Evolutionary conservation across 1,140 invertebrate genomes (phyloP).

Genomic region (Lepidurus arcticus): DNA sequence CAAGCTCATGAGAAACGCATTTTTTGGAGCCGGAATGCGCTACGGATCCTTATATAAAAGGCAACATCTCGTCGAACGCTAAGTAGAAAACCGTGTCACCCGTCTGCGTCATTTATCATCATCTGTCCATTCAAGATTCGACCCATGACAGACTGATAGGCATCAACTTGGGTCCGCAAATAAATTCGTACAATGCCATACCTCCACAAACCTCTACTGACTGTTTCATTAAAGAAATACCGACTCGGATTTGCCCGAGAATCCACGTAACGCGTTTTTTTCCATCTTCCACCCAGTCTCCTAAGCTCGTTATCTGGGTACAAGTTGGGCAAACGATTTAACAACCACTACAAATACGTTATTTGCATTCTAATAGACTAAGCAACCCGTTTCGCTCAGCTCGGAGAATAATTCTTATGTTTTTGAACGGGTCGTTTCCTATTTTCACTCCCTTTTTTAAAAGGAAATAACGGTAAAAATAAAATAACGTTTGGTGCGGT

Average conservation of each 20-base stretch:
- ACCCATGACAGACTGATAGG: not conserved
- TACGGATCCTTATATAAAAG: constrained; percentile 22
- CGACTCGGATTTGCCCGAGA: not conserved
- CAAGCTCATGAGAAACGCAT: not conserved
- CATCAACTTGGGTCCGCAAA: not conserved
- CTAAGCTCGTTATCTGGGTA: not conserved
- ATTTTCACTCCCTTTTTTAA: too few species aligned
- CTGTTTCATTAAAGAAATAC: constrained; percentile 16
- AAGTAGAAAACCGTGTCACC: constrained; percentile 21
- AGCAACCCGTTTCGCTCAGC: not conserved
- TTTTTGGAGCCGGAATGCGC: constrained; percentile 6
- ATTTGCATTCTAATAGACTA: constrained; percentile 16
- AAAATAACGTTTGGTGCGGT: not conserved
- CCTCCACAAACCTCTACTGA: not conserved
- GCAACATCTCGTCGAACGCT: constrained; percentile 6
- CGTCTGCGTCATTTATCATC: constrained; percentile 18
- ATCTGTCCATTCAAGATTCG: constrained; percentile 8
- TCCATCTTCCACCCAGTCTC: not conserved
- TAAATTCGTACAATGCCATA: constrained; percentile 5
- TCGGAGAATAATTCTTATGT: too few species aligned
- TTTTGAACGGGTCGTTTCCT: too few species aligned
- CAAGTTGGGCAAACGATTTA: constrained; percentile 19
- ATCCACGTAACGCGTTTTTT: not conserved
- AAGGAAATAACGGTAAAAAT: too few species aligned
- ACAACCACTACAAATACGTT: not conserved